Evolutionary conservation across 2,888 invertebrate species (phyloP).

Genomic region (Stenodema calcarata): DNA sequence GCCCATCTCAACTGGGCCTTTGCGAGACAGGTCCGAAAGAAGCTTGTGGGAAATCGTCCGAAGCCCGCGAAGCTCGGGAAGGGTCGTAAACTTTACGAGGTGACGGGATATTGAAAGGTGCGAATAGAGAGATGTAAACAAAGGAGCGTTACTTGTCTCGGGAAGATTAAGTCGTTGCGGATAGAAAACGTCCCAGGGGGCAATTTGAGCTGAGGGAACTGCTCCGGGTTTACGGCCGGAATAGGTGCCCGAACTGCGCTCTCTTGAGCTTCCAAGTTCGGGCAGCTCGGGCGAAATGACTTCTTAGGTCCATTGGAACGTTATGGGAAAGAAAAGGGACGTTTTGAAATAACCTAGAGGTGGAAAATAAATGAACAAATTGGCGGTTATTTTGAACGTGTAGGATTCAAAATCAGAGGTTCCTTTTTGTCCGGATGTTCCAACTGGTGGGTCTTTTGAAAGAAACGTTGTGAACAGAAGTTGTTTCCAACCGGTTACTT

Average conservation of each 20-base stretch:
- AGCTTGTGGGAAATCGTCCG: neutral
- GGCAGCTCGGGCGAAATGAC: neutral
- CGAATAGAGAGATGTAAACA: conserved; percentile 34
- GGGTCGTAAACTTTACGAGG: conserved; percentile 42
- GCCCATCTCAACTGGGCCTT: neutral
- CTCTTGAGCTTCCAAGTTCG: neutral
- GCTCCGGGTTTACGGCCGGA: neutral
- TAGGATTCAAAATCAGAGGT: too few species aligned
- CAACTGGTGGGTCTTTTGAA: too few species aligned
- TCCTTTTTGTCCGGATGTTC: too few species aligned
- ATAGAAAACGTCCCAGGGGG: neutral
- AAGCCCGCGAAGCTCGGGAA: neutral
- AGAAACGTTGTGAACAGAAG: too few species aligned
- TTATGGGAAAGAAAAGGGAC: neutral
- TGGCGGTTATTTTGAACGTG: too few species aligned
- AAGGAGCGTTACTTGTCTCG: conserved; percentile 22
- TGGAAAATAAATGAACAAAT: too few species aligned
- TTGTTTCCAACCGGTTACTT: too few species aligned
- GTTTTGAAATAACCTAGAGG: neutral
- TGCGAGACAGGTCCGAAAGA: neutral
- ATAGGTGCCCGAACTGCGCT: neutral
- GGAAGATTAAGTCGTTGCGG: neutral
- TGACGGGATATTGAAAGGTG: conserved; percentile 45
- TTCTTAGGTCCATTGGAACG: neutral
- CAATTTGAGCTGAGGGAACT: neutral